A percentile compares a stretch with the other conserved stretches of the same genome.
Conservation (phyloP, 92 coral and sea anemone genomes). For the Nematostella vectensis region DNA sequence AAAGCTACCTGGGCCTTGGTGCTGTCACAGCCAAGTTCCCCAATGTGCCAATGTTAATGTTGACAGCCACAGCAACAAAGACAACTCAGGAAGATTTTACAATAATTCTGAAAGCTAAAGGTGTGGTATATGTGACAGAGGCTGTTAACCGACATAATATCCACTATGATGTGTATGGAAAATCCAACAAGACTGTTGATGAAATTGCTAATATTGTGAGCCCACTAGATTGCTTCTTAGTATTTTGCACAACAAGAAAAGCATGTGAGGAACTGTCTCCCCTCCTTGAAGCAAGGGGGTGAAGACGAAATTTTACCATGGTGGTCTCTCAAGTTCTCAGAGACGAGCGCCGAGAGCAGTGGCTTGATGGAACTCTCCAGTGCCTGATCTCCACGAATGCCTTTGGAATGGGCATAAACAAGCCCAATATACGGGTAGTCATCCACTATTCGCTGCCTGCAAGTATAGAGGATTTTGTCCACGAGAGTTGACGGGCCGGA, state of each 20-base stretch:
- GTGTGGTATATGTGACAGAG: not conserved
- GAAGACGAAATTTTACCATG: conserved; percentile 12
- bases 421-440: conserved; percentile 17
- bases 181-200: not conserved
- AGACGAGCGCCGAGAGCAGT: not conserved
- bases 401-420: conserved; percentile 27
- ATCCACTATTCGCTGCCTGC: conserved; percentile 13
- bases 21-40: conserved; percentile 1
- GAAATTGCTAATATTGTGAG: not conserved
- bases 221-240: conserved; percentile 12
- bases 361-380: conserved; percentile 11
- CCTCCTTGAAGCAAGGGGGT: conserved; percentile 15
- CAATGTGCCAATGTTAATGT: conserved; percentile 2
- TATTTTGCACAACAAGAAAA: conserved; percentile 16
- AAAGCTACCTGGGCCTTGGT: conserved; percentile 8
- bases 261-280: conserved; percentile 31
- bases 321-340: conserved; percentile 9
- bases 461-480: conserved; percentile 16
- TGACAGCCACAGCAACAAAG: conserved; percentile 29
- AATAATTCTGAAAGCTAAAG: not conserved
- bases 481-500: conserved; percentile 21
- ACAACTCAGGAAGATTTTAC: not conserved
- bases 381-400: conserved; percentile 27
- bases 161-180: not conserved
- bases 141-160: not conserved